phyloP scores from a whole-genome alignment of 64 coral and sea anemone species.

The Trachythela sp. region DNA sequence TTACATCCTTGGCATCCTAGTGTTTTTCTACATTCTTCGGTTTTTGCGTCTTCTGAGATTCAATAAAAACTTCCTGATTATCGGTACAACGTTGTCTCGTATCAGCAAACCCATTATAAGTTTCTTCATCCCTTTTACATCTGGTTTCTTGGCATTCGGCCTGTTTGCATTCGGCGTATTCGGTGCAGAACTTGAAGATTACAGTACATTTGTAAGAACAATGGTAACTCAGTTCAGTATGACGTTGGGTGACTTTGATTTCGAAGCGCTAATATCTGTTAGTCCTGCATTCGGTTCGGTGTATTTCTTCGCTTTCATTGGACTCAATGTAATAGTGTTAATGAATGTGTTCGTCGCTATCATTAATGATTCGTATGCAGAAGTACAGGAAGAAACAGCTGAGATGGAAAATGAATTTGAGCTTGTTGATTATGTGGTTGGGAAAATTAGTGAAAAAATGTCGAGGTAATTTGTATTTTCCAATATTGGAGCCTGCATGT shows the following conservation, averaged over 20 bases:
- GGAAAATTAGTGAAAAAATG: slow-evolving; percentile 39
- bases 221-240: slow-evolving; percentile 64
- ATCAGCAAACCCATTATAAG: slow-evolving; percentile 57
- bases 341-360: slow-evolving; percentile 95
- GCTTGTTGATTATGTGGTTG: slow-evolving; percentile 71
- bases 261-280: slow-evolving; percentile 17
- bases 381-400: slow-evolving; percentile 55
- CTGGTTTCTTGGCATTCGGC: slow-evolving; percentile 49
- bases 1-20: slow-evolving; percentile 61
- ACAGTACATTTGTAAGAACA: slow-evolving; percentile 42
- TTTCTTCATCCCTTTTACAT: slow-evolving; percentile 59
- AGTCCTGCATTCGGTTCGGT: slow-evolving; percentile 52
- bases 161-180: slow-evolving; percentile 58
- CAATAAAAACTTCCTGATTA: slow-evolving; percentile 53
- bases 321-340: slow-evolving; percentile 75
- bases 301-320: slow-evolving; percentile 85
- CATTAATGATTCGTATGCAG: slow-evolving; percentile 80
- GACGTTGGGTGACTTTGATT: slow-evolving; percentile 83
- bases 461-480: background rate
- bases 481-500: no score
- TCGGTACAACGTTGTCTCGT: slow-evolving; percentile 57
- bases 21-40: slow-evolving; percentile 72
- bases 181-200: slow-evolving; percentile 40
- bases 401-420: slow-evolving; percentile 73
- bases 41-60: slow-evolving; percentile 78